Evolutionary conservation across 1,140 invertebrate species (phyloP).

Genomic region (Cryptotermes secundus): DNA sequence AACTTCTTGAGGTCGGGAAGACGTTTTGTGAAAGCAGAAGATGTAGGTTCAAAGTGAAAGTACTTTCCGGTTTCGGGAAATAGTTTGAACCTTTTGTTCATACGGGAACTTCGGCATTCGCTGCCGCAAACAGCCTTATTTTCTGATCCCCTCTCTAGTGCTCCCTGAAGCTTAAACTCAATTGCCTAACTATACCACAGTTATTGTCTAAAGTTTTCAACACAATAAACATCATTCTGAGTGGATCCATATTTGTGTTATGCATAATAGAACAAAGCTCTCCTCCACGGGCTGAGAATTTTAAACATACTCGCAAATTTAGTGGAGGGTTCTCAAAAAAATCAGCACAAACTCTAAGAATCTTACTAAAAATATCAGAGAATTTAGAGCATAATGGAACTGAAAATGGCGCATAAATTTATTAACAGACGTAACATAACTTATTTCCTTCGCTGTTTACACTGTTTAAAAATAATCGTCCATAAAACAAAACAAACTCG

Average conservation of each 20-base stretch:
- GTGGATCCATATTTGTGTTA: background rate
- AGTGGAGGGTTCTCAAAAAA: too few relatives aligned
- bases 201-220: background rate
- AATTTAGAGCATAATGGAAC: too few relatives aligned
- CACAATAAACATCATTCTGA: background rate
- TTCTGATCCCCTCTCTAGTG: background rate
- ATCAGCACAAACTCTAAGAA: too few relatives aligned
- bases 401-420: too few relatives aligned
- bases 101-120: background rate
- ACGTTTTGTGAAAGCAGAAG: constrained; percentile 1
- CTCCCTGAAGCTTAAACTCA: background rate
- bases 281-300: too few relatives aligned
- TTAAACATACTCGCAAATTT: too few relatives aligned
- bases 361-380: too few relatives aligned
- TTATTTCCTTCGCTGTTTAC: too few relatives aligned
- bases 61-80: background rate
- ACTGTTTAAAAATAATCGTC: too few relatives aligned
- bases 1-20: background rate
- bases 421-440: too few relatives aligned
- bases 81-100: background rate
- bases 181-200: background rate
- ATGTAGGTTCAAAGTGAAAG: background rate
- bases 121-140: background rate
- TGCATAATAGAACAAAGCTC: background rate
- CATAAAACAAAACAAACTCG: too few relatives aligned